Percentiles rank a stretch among this genome's conserved stretches.
Evolutionary conservation across 2,113 vertebrate genomes (phyloP).

Genomic region (Aepyceros melampus): DNA sequence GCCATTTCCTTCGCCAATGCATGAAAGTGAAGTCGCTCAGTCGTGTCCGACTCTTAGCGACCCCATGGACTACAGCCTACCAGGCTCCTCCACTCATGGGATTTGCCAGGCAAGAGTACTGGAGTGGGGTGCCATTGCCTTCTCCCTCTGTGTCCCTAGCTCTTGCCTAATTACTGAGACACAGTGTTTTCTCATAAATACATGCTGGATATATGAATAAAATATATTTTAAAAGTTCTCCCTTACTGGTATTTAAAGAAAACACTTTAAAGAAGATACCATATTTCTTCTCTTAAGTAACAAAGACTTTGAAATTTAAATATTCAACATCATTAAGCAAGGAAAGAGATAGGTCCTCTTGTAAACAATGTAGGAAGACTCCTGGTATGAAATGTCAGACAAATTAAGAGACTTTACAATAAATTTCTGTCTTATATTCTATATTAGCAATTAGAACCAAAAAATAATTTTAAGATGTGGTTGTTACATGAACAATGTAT

Average conservation of each 20-base stretch:
- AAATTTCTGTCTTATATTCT: background rate
- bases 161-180: background rate
- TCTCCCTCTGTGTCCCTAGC: no score
- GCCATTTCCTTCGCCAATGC: no score
- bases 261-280: background rate
- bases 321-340: background rate
- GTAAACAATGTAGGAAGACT: background rate
- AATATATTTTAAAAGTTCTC: background rate
- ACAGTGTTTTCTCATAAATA: background rate
- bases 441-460: background rate
- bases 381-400: background rate
- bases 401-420: background rate
- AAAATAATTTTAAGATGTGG: background rate
- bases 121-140: no score
- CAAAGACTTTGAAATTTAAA: conserved; percentile 10
- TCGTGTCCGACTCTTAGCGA: no score
- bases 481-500: background rate
- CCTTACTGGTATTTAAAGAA: background rate
- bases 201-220: background rate
- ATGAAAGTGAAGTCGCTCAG: no score
- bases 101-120: no score
- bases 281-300: background rate
- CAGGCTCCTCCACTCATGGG: no score
- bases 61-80: no score
- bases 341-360: background rate